Evolutionary conservation across 1,140 invertebrate genomes (phyloP).

Genomic region (Eupristina koningsbergeri): DNA sequence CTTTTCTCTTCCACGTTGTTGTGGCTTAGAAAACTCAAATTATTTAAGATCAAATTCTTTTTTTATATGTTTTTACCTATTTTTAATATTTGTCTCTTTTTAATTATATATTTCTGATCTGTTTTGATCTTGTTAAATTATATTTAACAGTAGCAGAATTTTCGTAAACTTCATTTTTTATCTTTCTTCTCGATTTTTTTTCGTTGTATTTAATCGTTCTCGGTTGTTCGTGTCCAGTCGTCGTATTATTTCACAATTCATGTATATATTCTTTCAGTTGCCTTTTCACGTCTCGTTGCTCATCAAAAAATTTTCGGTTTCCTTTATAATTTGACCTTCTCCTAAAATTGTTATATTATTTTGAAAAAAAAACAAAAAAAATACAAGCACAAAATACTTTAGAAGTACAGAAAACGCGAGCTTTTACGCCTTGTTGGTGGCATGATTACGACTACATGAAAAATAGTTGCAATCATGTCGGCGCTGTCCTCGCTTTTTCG

Average conservation of each 20-base stretch:
- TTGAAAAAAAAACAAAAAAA: not conserved
- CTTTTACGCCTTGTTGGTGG: conserved; percentile 68
- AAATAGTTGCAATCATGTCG: conserved; percentile 53
- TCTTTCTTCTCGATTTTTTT: not conserved
- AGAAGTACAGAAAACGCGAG: conserved; percentile 34
- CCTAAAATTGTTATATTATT: not conserved
- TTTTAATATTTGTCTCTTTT: not conserved
- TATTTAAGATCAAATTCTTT: not conserved
- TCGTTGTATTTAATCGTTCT: conserved; percentile 16
- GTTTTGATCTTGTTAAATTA: not conserved
- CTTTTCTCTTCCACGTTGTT: conserved; percentile 15
- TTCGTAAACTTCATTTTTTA: not conserved
- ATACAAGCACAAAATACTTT: conserved; percentile 6
- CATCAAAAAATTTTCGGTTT: not conserved
- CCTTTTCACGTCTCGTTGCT: not conserved
- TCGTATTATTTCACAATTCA: not conserved
- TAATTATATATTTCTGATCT: not conserved
- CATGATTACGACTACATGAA: conserved; percentile 69
- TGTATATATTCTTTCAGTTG: not conserved
- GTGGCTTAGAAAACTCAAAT: conserved; percentile 23
- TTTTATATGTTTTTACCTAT: not conserved
- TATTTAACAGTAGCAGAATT: not conserved
- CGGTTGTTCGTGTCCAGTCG: conserved; percentile 18
- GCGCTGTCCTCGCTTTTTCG: conserved; percentile 56
- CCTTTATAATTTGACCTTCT: not conserved